phyloP scores from a whole-genome alignment of 2,797 vertebrate species.

The Onychomys arenicola region DNA sequence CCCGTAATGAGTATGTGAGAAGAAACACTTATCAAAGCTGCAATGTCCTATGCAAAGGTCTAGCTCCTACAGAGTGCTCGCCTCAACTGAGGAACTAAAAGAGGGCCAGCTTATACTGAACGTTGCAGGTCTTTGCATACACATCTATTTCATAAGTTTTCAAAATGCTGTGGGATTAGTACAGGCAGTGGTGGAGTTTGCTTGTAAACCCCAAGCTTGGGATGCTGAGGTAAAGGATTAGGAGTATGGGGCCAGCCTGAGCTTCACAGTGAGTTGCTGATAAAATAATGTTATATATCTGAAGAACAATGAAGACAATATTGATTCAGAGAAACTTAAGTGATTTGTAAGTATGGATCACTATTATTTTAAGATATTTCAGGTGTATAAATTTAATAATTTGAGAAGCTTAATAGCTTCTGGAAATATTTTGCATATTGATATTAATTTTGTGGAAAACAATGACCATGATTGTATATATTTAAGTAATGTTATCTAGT shows the following conservation, averaged over 20 bases:
- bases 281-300: background rate
- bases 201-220: background rate
- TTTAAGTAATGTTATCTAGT: background rate
- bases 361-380: background rate
- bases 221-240: background rate
- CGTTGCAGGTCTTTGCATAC: no score
- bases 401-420: background rate
- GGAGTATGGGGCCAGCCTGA: no score
- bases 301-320: background rate
- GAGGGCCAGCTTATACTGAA: background rate
- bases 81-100: background rate
- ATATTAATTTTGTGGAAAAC: background rate
- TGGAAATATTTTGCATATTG: background rate
- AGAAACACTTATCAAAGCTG: background rate
- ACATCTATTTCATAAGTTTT: background rate
- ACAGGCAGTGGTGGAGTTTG: background rate
- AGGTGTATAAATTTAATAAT: background rate
- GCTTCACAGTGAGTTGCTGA: background rate
- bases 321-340: background rate
- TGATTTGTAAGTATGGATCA: background rate
- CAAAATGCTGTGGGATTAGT: background rate
- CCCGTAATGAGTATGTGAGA: background rate
- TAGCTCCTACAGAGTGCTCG: background rate
- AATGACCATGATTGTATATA: background rate
- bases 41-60: background rate